Evolutionary conservation across 2,888 invertebrate species (phyloP), one percentile per base, ranked within the genome.

Genomic region (Empis stercorea): DNA sequence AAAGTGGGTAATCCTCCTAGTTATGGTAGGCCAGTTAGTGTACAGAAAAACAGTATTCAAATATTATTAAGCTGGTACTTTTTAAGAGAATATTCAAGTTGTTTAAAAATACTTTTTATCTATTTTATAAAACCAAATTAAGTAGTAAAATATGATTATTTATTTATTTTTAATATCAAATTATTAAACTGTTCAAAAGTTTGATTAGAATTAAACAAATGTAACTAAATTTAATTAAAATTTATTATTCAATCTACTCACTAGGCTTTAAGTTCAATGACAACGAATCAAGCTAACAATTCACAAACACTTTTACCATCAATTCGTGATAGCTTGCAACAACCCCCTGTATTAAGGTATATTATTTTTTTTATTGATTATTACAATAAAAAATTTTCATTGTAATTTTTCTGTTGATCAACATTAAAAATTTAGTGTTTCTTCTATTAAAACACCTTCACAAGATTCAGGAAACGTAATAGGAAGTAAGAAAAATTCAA

Each of bases 261-360:
- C 9, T 20, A 69, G 69, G 70, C 70, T n/a, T 56, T 69, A 27
- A 68, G 64, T 49, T 70, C 69, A 10, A 79, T 93, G 76, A 61
- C 66, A 14, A 74, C 68, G 51, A 78, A 75, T 53, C 76, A 80
- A 34, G 75, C 76, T 44, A 64, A 71, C 39, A 67, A 71, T 32
- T 65, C 74, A 5, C 76, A 77, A 39, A 75, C 76, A 32, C 65
- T 83, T 5, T 65, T 81, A 68, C 81, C 82, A 34, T 82, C 82
- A 1, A 73, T 77, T 56, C 71, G 82, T 57, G 81, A 82, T 57
- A 79, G 63, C 70, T 78, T 52, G 68, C 79, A 52, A 72, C 79
- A 68, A 42, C 77, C 80, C 10, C 74, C 76, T 1, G 64, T 75
- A 30, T 54, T 56, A 68, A 74, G 76, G 78, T 70, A 69, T 23